Evolutionary conservation across 2,888 invertebrate species (phyloP).

Genomic region (Exocentrus adspersus): DNA sequence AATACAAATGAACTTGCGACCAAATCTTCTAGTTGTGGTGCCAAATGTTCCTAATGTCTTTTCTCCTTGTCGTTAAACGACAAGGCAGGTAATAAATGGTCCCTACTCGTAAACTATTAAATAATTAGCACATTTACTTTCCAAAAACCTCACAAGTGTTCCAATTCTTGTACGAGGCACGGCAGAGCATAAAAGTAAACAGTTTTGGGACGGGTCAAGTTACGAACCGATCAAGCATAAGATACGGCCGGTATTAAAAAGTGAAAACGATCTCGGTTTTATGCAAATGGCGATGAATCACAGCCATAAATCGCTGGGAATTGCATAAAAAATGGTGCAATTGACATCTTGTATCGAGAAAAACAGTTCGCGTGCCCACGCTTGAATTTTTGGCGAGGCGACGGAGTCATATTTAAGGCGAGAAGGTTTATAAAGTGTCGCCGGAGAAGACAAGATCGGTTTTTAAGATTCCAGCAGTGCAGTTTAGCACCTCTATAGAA

Average conservation of each 20-base stretch:
- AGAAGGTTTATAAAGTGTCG: conserved; percentile 8
- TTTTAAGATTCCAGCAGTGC: too few species aligned
- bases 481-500: too few species aligned
- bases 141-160: too few species aligned
- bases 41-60: too few species aligned
- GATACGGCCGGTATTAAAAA: conserved; percentile 15
- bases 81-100: too few species aligned
- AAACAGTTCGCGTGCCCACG: conserved; percentile 20
- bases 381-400: conserved; percentile 12
- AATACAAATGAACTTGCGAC: too few species aligned
- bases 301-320: not conserved
- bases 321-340: conserved; percentile 18
- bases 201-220: not conserved
- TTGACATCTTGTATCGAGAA: conserved; percentile 12
- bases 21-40: too few species aligned
- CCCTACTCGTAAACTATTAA: too few species aligned
- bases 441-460: conserved; percentile 1
- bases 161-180: too few species aligned
- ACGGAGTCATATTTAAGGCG: conserved; percentile 14
- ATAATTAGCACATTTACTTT: too few species aligned
- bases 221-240: conserved; percentile 14
- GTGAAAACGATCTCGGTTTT: conserved; percentile 24
- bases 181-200: conserved; percentile 1
- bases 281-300: conserved; percentile 29
- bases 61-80: too few species aligned